Base-by-base conservation (phyloP, 2,888 invertebrate genomes). In the Drosophila quinaria region DNA sequence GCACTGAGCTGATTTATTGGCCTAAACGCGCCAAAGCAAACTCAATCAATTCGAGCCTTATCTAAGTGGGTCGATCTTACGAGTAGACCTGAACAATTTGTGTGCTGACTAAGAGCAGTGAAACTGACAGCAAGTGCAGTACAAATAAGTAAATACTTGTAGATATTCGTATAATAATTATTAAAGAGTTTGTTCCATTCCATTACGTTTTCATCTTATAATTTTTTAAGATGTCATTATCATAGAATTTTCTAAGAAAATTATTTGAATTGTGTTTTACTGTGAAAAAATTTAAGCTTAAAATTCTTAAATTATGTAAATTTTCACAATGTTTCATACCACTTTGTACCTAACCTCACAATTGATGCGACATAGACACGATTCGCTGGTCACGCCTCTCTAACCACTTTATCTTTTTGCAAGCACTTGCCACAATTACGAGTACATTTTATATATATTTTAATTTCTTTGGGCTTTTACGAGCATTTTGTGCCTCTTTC, bases 1-100 rank as follows among this genome's bases (percentile, higher is more conserved):
- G 50, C 58, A 55, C 42, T 15, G 11, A 42, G n/a, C 58, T 77
- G 62, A 77, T 77, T 77, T 77, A 77, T 79, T 77, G 76, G 64
- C 64, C 49, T 54, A 44, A 64, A 56, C 41, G 49, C 52, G 33
- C 31, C 61, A 44, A 75, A 33, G 17, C n/a, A 33, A 17, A 55
- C 39, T 19, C 47, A 58, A 59, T 25, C 50, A 46, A 51, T 46
- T 35, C 70, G 41, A 60, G 37, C 31, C 67, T 81, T 76, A 84
- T 84, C 84, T 84, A 84, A 60, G 68, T 84, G 62, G 84, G 89
- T 74, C 89, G 87, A 81, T 89, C 87, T 83, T 46, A 29, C 29
- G 29, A 29, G 29, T 29, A 46, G 61, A 35, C 46, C 44, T 44
- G 25, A 39, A 25, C 29, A 42, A 19, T 3, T 3, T 35, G 13